Evolutionary conservation across 1,140 invertebrate genomes (phyloP).

Genomic region (Drosophila athabasca): DNA sequence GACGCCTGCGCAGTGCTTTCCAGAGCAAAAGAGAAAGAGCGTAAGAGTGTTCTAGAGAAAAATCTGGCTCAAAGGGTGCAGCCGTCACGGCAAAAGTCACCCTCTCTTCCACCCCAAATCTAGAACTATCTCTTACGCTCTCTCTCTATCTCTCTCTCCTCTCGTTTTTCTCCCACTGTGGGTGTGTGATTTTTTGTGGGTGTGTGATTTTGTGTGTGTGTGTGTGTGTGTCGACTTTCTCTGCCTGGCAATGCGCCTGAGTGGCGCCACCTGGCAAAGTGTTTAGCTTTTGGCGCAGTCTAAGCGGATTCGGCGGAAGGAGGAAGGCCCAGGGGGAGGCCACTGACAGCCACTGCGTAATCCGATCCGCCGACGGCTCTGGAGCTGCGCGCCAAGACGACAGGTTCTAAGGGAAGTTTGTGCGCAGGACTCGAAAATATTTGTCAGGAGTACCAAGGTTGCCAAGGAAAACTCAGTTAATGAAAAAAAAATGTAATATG

Average conservation of each 20-base stretch:
- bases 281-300: constrained; percentile 61
- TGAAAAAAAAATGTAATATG: no score
- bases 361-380: constrained; percentile 27
- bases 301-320: constrained; percentile 14
- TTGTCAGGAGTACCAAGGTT: background rate
- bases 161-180: background rate
- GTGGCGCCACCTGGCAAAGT: constrained; percentile 60
- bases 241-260: constrained; percentile 40
- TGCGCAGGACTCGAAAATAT: background rate
- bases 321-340: constrained; percentile 5
- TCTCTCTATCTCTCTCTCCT: background rate
- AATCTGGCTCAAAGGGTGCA: constrained; percentile 64
- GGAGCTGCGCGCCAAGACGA: constrained; percentile 22
- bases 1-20: constrained; percentile 47
- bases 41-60: background rate
- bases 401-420: constrained; percentile 21
- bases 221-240: constrained; percentile 8
- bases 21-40: background rate
- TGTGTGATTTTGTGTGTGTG: constrained; percentile 6
- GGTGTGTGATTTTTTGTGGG: constrained; percentile 24
- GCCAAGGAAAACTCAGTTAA: background rate
- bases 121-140: constrained; percentile 20
- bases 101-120: constrained; percentile 19
- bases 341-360: constrained; percentile 43
- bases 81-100: constrained; percentile 28